phyloP scores from a whole-genome alignment of 2,113 vertebrate genomes.

The Bombycilla garrulus region DNA sequence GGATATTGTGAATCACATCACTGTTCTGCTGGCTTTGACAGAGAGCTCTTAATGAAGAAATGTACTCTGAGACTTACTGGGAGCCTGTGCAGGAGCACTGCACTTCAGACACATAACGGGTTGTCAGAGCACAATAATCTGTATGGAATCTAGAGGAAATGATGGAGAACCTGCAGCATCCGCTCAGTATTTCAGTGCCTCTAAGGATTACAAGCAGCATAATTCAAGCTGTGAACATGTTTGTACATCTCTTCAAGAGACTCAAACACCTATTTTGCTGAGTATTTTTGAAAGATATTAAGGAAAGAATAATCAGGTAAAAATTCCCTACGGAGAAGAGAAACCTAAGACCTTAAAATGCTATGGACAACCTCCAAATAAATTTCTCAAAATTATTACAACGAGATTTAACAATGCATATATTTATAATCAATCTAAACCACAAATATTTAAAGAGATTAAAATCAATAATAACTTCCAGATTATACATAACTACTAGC shows the following conservation, averaged over 20 bases:
- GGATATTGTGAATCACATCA: constrained; percentile 63
- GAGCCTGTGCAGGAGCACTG: not conserved
- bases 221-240: not conserved
- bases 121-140: not conserved
- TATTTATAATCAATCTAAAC: not conserved
- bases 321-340: not conserved
- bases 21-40: not conserved
- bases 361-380: not conserved
- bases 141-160: not conserved
- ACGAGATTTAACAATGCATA: not conserved
- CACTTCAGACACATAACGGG: not conserved
- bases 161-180: not conserved
- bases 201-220: not conserved
- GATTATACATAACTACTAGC: not conserved
- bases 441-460: not conserved
- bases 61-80: not conserved
- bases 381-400: not conserved
- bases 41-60: not conserved
- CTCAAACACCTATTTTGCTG: not conserved
- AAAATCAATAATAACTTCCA: not conserved
- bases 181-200: not conserved
- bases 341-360: not conserved
- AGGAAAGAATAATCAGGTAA: not conserved
- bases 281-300: not conserved
- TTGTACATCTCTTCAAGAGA: not conserved